Percentiles rank a stretch among this genome's conserved stretches.
These are phyloP conservation scores for Vombatus ursinus DNA, from an alignment of 2,113 vertebrate genomes.

Conservation along the genomic window DNA sequence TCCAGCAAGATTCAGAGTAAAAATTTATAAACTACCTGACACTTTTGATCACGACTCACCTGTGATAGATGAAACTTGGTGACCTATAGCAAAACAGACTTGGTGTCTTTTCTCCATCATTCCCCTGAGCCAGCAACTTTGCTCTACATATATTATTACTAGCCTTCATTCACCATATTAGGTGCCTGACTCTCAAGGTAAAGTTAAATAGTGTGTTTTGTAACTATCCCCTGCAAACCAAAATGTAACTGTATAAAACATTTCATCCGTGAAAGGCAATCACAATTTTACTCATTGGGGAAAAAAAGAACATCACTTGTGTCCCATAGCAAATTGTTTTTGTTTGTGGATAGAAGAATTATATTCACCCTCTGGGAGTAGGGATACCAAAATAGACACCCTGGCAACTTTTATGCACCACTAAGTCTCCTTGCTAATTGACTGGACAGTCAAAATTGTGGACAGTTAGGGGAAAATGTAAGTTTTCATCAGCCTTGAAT, in stretches of 20 bases:
- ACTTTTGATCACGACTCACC: slow-evolving; percentile 13
- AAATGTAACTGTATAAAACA: slow-evolving; percentile 33
- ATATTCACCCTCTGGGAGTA: neutral
- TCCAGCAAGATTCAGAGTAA: neutral
- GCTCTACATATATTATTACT: neutral
- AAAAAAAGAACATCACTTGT: neutral
- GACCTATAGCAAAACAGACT: slow-evolving; percentile 22
- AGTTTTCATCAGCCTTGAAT: slow-evolving; percentile 56
- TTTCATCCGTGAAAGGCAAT: slow-evolving; percentile 51
- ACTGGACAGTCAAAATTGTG: slow-evolving; percentile 41
- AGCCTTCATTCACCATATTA: neutral
- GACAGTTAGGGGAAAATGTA: slow-evolving; percentile 51
- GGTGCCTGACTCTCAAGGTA: slow-evolving; percentile 7
- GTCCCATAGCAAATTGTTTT: neutral
- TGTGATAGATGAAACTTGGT: slow-evolving; percentile 40
- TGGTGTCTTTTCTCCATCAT: neutral
- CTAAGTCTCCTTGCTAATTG: slow-evolving; percentile 56
- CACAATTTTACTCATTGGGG: slow-evolving; percentile 31
- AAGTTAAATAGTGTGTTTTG: slow-evolving; percentile 62
- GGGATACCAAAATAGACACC: neutral
- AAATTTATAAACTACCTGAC: slow-evolving; percentile 4
- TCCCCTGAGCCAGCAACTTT: neutral
- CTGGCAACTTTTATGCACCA: neutral
- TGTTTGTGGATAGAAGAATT: slow-evolving; percentile 38
- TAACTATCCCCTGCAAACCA: slow-evolving; percentile 14